A percentile compares a stretch with the other conserved stretches of the same genome.
phyloP scores from a whole-genome alignment of 1,140 invertebrate species.

The Leptopilina boulardi region DNA sequence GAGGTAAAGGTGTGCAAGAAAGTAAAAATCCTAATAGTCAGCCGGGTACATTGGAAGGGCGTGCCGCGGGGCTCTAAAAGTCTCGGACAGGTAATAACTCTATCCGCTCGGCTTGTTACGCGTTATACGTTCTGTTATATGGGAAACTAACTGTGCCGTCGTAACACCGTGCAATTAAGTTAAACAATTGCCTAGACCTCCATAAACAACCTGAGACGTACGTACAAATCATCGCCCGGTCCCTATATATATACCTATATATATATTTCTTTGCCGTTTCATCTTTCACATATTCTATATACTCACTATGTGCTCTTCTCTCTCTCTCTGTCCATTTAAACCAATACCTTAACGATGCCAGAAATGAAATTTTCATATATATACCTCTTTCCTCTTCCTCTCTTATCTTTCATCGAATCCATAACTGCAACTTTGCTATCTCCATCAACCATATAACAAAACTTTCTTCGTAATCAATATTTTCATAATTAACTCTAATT shows the following conservation, averaged over 20 bases:
- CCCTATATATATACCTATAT: no score
- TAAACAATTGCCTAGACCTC: conserved; percentile 71
- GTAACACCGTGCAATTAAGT: conserved; percentile 72
- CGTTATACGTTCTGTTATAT: conserved; percentile 60
- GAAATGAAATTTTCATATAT: conserved; percentile 30
- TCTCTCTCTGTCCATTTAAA: conserved; percentile 17
- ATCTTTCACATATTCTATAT: conserved; percentile 8
- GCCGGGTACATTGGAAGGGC: conserved; percentile 69
- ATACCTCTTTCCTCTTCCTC: conserved; percentile 3
- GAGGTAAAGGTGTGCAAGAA: conserved; percentile 28
- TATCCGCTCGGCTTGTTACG: conserved; percentile 61
- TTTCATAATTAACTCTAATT: conserved; percentile 5
- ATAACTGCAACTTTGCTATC: not conserved
- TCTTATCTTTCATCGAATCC: conserved; percentile 6
- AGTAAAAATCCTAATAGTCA: conserved; percentile 64
- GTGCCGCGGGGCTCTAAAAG: conserved; percentile 68
- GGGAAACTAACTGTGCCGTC: conserved; percentile 66
- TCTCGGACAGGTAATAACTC: conserved; percentile 71
- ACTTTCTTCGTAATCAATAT: not conserved
- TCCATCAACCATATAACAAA: not conserved
- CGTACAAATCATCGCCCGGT: conserved; percentile 65
- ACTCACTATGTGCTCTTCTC: not conserved
- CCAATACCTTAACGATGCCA: conserved; percentile 22
- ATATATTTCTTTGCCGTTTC: not conserved
- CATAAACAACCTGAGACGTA: conserved; percentile 66